These are phyloP conservation scores for Phrynocephalus guinanensis DNA, from an alignment of 2,797 vertebrate species.

Conservation along the genomic window DNA sequence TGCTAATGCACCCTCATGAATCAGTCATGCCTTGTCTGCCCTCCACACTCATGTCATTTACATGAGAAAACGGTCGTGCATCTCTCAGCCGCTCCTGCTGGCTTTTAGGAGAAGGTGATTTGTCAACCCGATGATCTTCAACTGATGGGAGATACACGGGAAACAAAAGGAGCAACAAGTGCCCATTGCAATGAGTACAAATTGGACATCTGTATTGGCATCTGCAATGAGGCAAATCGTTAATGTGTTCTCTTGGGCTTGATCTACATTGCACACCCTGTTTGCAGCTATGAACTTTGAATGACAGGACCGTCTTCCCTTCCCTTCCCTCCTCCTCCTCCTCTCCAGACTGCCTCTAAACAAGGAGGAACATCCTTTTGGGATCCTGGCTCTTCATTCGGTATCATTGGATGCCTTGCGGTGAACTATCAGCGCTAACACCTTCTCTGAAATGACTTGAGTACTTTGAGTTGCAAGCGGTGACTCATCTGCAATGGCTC, in stretches of 20 bases:
- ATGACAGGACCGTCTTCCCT: background rate
- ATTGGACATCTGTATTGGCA: background rate
- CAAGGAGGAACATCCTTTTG: background rate
- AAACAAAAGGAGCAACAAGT: background rate
- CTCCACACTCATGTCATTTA: slow-evolving; percentile 33
- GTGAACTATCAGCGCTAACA: background rate
- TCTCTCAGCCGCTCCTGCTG: slow-evolving; percentile 23
- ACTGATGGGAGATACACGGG: background rate
- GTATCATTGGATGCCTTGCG: background rate
- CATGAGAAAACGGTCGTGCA: slow-evolving; percentile 22
- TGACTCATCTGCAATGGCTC: background rate
- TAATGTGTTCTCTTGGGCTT: background rate
- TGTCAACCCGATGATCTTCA: background rate
- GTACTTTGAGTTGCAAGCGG: background rate
- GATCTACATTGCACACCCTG: background rate
- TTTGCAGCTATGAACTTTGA: background rate
- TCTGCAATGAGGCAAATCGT: background rate
- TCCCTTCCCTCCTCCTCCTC: background rate
- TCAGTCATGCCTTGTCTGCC: slow-evolving; percentile 41
- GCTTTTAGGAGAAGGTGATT: slow-evolving; percentile 3
- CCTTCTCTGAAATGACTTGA: background rate
- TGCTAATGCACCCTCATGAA: slow-evolving; percentile 37
- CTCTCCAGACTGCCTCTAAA: background rate
- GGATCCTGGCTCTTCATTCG: background rate
- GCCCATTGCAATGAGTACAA: background rate